Base-by-base conservation (phyloP, 2,888 invertebrate genomes). In the Litoditis marina region DNA sequence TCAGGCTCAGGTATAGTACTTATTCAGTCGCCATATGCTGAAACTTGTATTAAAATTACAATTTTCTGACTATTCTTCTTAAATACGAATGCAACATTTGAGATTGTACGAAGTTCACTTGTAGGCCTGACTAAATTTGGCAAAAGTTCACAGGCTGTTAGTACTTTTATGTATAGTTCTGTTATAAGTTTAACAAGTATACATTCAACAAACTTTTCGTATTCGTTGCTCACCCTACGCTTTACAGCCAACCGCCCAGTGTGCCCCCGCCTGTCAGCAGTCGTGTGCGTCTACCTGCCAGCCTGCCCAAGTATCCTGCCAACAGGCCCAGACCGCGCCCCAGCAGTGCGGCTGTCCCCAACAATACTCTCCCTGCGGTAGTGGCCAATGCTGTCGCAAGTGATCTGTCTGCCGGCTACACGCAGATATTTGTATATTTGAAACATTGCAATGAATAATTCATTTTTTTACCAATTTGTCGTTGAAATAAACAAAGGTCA, bases 201-300 rank as follows among this genome's bases (percentile, higher is more conserved):
- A n/a, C n/a, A n/a, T n/a, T n/a, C n/a, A n/a, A n/a, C n/a, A n/a
- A n/a, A n/a, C n/a, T n/a, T n/a, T n/a, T 25, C 2, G 2, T 8
- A 4, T 25, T 44, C 3, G n/a, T 46, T 22, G 16, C 49, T 25
- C 19, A 7, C 49, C 4, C 5, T 4, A 4, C 22, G n/a, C 28
- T 44, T 34, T 44, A 42, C 47, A 57, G 52, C 64, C 71, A 47
- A 61, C 64, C 44, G 60, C 63, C 19, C 69, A 71, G 50, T 71
- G 71, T 50, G 61, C 63, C 27, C 69, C 71, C 42, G 71, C 71
- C 31, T 71, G 71, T 42, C 68, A 69, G 32, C 66, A 65, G 57
- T 68, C 68, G 31, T 73, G 70, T 31, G 5, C 64, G 11, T 32
- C 54, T 19, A 61, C 61, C 11, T 71, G 61, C 34, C 42, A 50